phyloP scores from a whole-genome alignment of 2,888 invertebrate species.

The Colletes collaris region DNA sequence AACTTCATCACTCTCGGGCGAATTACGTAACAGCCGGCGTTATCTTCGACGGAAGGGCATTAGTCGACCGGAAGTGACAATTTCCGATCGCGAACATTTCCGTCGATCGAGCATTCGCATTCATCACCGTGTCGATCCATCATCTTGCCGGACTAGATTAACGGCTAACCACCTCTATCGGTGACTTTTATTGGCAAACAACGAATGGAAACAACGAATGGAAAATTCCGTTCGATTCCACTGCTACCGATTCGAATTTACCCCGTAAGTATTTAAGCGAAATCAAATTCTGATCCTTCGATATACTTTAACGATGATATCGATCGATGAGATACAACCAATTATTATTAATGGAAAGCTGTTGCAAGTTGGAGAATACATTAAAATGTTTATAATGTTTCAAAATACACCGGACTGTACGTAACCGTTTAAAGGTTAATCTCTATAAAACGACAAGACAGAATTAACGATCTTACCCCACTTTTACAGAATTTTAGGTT shows the following conservation, averaged over 20 bases:
- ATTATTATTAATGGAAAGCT: too few relatives aligned
- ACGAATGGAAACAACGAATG: conserved; percentile 15
- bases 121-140: conserved; percentile 64
- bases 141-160: conserved; percentile 60
- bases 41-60: conserved; percentile 78
- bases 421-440: too few relatives aligned
- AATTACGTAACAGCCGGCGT: conserved; percentile 17
- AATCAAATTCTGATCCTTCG: background rate
- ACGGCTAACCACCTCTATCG: conserved; percentile 52
- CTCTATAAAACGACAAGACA: too few relatives aligned
- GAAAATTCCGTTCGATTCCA: conserved; percentile 10
- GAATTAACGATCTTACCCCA: too few relatives aligned
- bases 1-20: too few relatives aligned
- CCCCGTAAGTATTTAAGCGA: background rate
- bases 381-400: too few relatives aligned
- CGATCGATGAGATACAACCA: too few relatives aligned
- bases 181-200: conserved; percentile 46
- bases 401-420: too few relatives aligned
- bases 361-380: too few relatives aligned
- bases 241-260: background rate
- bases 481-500: too few relatives aligned
- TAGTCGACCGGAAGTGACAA: conserved; percentile 79
- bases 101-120: conserved; percentile 76
- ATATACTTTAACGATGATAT: background rate
- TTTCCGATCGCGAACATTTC: conserved; percentile 80